Percentiles rank a stretch among this genome's conserved stretches.
Evolutionary conservation across 2,888 invertebrate genomes (phyloP).

Genomic region (Papilio gigon): DNA sequence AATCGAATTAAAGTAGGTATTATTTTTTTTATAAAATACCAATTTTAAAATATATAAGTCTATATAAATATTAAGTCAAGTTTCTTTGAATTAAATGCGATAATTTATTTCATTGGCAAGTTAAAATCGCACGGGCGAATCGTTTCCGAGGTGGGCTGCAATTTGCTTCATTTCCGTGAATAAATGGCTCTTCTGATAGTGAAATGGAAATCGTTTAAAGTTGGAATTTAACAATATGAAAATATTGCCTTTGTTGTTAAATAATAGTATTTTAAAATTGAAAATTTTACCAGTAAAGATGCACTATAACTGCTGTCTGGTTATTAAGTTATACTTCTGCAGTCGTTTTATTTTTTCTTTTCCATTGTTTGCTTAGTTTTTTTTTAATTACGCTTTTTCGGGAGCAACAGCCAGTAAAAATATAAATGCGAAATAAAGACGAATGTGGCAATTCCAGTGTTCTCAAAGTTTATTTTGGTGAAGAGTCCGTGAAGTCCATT

Average conservation of each 20-base stretch:
- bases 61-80: background rate
- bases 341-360: too few relatives aligned
- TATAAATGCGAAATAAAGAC: constrained; percentile 70
- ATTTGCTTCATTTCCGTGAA: constrained; percentile 31
- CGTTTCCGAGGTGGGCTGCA: constrained; percentile 27
- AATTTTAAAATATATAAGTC: background rate
- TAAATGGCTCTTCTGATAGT: constrained; percentile 23
- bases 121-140: constrained; percentile 14
- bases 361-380: too few relatives aligned
- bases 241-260: constrained; percentile 11
- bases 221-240: constrained; percentile 10
- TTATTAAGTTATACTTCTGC: too few relatives aligned
- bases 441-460: constrained; percentile 77
- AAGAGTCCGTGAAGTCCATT: constrained; percentile 65
- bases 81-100: background rate
- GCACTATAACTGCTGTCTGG: too few relatives aligned
- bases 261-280: background rate
- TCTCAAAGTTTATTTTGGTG: constrained; percentile 74
- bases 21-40: background rate
- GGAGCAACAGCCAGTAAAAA: too few relatives aligned
- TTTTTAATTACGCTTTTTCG: too few relatives aligned
- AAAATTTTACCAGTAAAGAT: background rate
- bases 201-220: constrained; percentile 23
- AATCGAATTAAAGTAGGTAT: background rate
- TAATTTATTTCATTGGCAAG: constrained; percentile 10